Percentiles rank a stretch among this genome's conserved stretches.
These are phyloP conservation scores for Anisognathus igniventris DNA, from an alignment of 2,797 vertebrate species.

Conservation along the genomic window DNA sequence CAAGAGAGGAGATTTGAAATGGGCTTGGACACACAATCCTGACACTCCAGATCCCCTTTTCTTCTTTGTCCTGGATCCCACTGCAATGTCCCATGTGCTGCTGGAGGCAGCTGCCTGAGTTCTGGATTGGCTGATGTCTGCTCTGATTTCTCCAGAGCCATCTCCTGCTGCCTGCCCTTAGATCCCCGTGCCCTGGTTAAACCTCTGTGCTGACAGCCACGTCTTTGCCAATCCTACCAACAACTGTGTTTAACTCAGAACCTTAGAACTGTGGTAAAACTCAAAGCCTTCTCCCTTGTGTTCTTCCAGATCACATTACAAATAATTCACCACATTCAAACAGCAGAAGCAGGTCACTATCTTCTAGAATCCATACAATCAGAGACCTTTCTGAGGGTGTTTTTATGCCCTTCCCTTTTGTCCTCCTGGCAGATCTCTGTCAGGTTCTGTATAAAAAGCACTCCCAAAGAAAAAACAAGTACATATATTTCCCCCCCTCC, in stretches of 20 bases:
- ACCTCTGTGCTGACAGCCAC: neutral
- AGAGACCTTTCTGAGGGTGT: neutral
- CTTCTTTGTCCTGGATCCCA: neutral
- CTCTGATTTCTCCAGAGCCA: neutral
- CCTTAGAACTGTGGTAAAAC: neutral
- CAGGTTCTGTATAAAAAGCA: neutral
- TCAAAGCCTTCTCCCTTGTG: neutral
- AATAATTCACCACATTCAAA: neutral
- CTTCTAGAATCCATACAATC: neutral
- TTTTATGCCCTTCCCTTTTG: neutral
- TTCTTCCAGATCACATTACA: neutral
- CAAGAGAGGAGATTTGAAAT: fast-evolving
- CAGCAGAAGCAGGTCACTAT: neutral
- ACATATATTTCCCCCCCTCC: neutral
- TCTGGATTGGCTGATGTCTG: neutral
- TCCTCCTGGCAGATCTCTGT: neutral
- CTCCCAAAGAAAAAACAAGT: slow-evolving; percentile 35
- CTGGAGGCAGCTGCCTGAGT: neutral
- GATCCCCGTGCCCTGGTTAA: neutral
- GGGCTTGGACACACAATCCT: neutral
- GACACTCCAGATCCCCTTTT: neutral
- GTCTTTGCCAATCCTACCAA: neutral
- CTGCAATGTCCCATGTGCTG: neutral
- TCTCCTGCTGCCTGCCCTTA: neutral
- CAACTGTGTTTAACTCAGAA: neutral